Evolutionary conservation across 2,888 invertebrate genomes (phyloP).

Genomic region (Ichneumoninae sp.): DNA sequence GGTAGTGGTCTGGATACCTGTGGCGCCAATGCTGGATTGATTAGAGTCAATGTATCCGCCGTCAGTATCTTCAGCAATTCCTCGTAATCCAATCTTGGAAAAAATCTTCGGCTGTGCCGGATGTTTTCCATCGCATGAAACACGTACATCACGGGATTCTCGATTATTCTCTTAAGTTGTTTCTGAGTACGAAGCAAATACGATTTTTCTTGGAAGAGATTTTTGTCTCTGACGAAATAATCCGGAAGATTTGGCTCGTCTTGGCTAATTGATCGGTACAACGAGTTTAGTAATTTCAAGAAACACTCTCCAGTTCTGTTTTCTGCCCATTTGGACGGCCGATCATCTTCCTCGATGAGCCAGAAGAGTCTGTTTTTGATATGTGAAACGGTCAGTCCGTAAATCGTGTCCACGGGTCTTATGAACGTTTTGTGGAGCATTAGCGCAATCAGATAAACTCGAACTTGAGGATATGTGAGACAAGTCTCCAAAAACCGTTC

Average conservation of each 20-base stretch:
- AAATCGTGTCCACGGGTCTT: conserved; percentile 87
- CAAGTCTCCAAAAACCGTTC: conserved; percentile 91
- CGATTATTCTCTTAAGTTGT: conserved; percentile 88
- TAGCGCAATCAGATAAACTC: conserved; percentile 89
- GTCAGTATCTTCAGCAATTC: conserved; percentile 87
- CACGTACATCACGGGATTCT: conserved; percentile 90
- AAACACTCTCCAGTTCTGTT: conserved; percentile 90
- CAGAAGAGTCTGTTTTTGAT: conserved; percentile 91
- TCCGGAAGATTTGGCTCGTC: conserved; percentile 87
- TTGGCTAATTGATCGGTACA: conserved; percentile 87
- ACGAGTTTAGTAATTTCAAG: conserved; percentile 87
- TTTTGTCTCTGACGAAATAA: conserved; percentile 90
- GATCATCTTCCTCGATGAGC: conserved; percentile 89
- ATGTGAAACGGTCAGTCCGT: conserved; percentile 89
- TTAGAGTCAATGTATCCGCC: conserved; percentile 83
- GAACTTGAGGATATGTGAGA: conserved; percentile 89
- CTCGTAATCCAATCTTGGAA: conserved; percentile 87
- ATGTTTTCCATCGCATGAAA: conserved; percentile 89
- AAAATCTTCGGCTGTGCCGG: conserved; percentile 87
- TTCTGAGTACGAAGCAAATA: conserved; percentile 88
- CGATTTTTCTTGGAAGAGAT: conserved; percentile 89
- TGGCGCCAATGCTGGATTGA: conserved; percentile 73
- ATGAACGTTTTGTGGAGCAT: conserved; percentile 90
- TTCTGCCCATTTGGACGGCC: conserved; percentile 90
- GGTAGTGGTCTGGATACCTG: not conserved